A percentile compares a stretch with the other conserved stretches of the same genome.
phyloP scores from a whole-genome alignment of 2,113 vertebrate genomes.

The Myrmecobius fasciatus region DNA sequence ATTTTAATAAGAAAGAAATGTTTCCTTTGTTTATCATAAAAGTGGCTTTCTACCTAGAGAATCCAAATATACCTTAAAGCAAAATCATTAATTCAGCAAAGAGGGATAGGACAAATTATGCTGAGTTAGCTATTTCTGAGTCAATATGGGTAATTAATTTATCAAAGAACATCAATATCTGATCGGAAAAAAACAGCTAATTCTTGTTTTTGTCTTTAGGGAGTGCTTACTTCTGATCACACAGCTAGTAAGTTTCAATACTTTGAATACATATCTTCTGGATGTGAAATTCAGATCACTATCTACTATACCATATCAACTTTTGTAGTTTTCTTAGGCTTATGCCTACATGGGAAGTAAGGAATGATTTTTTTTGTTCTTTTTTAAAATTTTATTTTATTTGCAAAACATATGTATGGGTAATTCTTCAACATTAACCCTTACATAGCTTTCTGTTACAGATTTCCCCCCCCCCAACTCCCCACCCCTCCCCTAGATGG shows the following conservation, averaged over 20 bases:
- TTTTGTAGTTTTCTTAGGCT: background rate
- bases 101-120: background rate
- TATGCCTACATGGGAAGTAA: background rate
- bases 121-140: background rate
- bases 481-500: too few relatives aligned
- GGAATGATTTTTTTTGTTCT: too few relatives aligned
- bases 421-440: too few relatives aligned
- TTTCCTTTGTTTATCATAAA: slow-evolving; percentile 39
- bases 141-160: background rate
- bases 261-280: background rate
- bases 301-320: background rate
- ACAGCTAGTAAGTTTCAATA: background rate
- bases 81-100: background rate
- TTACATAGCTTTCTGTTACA: too few relatives aligned
- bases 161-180: background rate
- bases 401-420: too few relatives aligned
- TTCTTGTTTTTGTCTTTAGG: background rate
- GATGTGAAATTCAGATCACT: background rate
- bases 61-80: background rate
- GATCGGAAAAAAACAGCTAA: background rate
- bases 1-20: slow-evolving; percentile 55
- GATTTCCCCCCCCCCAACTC: too few relatives aligned
- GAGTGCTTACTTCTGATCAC: background rate
- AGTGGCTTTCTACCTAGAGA: background rate
- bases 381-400: too few relatives aligned